Evolutionary conservation across 2,113 vertebrate species (phyloP), one percentile per base, ranked within the genome.

Genomic region (Ptilonorhynchus violaceus): DNA sequence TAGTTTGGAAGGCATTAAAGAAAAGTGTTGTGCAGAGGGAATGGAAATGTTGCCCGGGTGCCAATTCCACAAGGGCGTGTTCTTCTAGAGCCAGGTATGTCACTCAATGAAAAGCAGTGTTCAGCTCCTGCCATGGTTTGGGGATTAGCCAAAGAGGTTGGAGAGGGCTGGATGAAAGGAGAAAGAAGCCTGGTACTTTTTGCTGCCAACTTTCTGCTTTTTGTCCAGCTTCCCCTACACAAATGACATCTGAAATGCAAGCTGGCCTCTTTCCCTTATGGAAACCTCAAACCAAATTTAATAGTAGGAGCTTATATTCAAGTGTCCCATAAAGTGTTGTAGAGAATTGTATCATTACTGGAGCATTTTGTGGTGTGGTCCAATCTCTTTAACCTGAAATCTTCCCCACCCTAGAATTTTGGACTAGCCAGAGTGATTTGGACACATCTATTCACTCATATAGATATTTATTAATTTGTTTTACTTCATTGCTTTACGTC

Each of bases 81-180:
- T 96, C 88, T 92, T 92, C 85, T 93, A 93, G 63, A 94, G 82
- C 92, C 96, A 96, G 95, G 93, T 96, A 95, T 92, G 92, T 93
- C 93, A 95, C 92, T 92, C 95, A 93, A 94, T 96, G 96, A 96
- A 96, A 95, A 92, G 75, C 79, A 81, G 85, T 60, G 88, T 95
- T 96, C 79, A 88, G 68, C 88, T 81, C n/a, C 68, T 97, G 88
- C 79, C 93, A 94, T 92, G 95, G 85, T 96, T 94, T 96, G 92
- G 78, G 79, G 85, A 37, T 68, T 92, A 92, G 92, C 93, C 85
- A 94, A 94, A 95, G 96, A 95, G 59, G 67, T 70, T 96, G 79
- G 79, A 85, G 89, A 89, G 44, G 72, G 55, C 37, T 85, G 60
- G 56, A 35, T 93, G 79, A 88, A 95, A 88, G 95, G 75, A 96